These are phyloP conservation scores for Panthera uncia DNA, from an alignment of 2,113 vertebrate genomes.

Conservation along the genomic window DNA sequence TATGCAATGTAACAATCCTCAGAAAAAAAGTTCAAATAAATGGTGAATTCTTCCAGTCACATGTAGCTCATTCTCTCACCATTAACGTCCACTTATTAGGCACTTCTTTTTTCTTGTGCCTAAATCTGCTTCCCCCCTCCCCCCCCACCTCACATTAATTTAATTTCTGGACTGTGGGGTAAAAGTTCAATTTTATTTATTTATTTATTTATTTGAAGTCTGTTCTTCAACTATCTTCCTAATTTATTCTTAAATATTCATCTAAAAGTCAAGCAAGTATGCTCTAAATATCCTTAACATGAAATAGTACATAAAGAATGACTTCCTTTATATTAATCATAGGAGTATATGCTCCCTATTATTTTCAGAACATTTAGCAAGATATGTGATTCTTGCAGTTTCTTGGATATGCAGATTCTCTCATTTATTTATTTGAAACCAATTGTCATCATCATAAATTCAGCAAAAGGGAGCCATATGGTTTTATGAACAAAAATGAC, in stretches of 20 bases:
- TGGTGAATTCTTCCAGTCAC: neutral
- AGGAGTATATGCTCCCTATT: neutral
- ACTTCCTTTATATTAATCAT: constrained; percentile 25
- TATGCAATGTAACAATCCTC: neutral
- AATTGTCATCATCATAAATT: constrained; percentile 61
- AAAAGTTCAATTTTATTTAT: neutral
- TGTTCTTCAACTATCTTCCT: neutral
- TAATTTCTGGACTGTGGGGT: neutral
- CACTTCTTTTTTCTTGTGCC: neutral
- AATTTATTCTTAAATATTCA: constrained; percentile 46
- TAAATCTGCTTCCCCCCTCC: neutral
- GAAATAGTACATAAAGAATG: constrained; percentile 22
- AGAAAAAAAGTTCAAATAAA: neutral
- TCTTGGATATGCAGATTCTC: neutral
- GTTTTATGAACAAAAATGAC: constrained; percentile 59
- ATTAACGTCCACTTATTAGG: neutral
- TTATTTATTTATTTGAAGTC: neutral
- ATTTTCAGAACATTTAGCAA: constrained; percentile 15
- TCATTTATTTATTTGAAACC: constrained; percentile 56
- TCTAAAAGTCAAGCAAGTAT: neutral
- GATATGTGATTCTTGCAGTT: constrained; percentile 20
- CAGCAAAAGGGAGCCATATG: constrained; percentile 36
- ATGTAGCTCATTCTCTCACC: neutral
- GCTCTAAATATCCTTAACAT: neutral
- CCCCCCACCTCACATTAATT: neutral